Base-by-base conservation (phyloP, 1,140 invertebrate species). In the Bombus superbus region DNA sequence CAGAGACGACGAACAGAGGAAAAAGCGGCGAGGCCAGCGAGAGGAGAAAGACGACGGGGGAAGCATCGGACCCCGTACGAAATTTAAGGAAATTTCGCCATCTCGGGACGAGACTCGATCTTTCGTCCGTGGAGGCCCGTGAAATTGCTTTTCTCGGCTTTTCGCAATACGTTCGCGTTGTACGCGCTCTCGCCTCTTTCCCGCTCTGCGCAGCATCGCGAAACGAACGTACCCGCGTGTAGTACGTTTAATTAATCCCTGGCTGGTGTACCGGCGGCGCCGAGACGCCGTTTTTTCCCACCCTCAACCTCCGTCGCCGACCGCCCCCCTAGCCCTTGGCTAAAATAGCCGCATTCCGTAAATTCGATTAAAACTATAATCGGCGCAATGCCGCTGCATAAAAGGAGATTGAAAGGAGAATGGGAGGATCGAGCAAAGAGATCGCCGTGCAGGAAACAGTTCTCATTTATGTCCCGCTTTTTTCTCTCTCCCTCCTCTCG, bases 31-130 rank as follows among this genome's bases (percentile, higher is more conserved):
- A 11, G 32, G 25, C 4, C 15, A 3, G 15, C 18, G n/a, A 44
- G 47, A 35, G 18, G 18, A 3, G 53, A 9, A 15, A n/a, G n/a
- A 28, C 28, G 28, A 42, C 3, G 75, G n/a, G n/a, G n/a, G n/a
- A n/a, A 22, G 32, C 32, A 32, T 10, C 40, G 59, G 59, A 66
- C 35, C 68, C 80, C 75, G 83, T 79, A 88, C 88, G 86, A 92
- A 92, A 91, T 93, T 91, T 92, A 92, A 92, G 92, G 91, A 92
- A 92, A 93, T 92, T 91, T 90, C 91, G 89, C 84, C 86, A 90
- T 90, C 86, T 73, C 59, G 73, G 18, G 35, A 84, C 75, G 89
- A 85, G 86, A 91, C 89, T 86, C 86, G 86, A 91, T 86, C 89
- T 88, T 89, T 88, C 77, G 88, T 86, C 69, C 35, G 28, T 71